Evolutionary conservation across 2,113 vertebrate species (phyloP).

Genomic region (Zeus faber): DNA sequence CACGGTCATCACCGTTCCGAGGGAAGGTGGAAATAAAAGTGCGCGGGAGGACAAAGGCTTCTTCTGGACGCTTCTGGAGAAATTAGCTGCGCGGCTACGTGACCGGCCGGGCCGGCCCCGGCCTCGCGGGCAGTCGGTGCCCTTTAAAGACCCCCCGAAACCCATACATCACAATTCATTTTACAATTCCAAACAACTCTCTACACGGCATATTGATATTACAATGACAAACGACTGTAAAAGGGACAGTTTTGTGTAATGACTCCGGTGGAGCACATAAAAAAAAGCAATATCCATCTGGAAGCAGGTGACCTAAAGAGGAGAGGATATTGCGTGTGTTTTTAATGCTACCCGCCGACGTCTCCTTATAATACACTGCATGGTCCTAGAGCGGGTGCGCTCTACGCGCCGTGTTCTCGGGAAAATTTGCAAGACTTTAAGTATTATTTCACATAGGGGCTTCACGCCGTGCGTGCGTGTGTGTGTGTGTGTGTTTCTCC

Average conservation of each 20-base stretch:
- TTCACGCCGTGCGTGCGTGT: constrained; percentile 33
- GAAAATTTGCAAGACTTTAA: too few relatives aligned
- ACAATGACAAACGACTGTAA: constrained; percentile 42
- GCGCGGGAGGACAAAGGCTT: constrained; percentile 69
- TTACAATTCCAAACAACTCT: constrained; percentile 16
- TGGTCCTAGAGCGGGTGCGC: too few relatives aligned
- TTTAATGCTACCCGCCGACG: constrained; percentile 15
- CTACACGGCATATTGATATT: constrained; percentile 31
- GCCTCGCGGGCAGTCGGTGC: too few relatives aligned
- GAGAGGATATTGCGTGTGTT: constrained; percentile 22
- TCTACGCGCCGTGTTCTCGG: too few relatives aligned
- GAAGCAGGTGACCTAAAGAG: constrained; percentile 7
- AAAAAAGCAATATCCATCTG: constrained; percentile 10
- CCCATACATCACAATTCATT: constrained; percentile 45
- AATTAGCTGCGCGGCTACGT: constrained; percentile 63
- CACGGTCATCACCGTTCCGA: constrained; percentile 77
- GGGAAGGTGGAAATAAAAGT: constrained; percentile 75
- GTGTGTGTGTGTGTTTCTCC: too few relatives aligned
- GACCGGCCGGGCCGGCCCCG: not conserved
- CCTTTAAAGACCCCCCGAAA: constrained; percentile 41
- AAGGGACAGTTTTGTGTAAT: constrained; percentile 29
- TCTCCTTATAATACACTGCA: too few relatives aligned
- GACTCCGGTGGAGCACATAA: constrained; percentile 25
- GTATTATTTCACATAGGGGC: too few relatives aligned
- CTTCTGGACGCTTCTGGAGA: constrained; percentile 75